Evolutionary conservation across 2,113 vertebrate species (phyloP).

Genomic region (Microcebus jonahi): DNA sequence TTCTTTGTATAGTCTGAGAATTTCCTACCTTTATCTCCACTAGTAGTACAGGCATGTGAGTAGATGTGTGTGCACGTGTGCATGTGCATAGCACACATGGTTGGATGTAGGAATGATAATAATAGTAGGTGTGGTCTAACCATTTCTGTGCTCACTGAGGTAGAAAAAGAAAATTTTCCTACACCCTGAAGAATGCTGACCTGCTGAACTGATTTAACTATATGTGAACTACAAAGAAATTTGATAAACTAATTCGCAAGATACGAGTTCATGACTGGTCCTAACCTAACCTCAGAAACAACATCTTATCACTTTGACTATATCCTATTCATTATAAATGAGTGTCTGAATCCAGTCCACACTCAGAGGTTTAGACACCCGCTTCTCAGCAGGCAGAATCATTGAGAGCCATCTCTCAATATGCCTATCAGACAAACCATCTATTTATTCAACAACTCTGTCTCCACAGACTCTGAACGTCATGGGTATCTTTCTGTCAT

Average conservation of each 20-base stretch:
- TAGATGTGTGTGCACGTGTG: fast-evolving
- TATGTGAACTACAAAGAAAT: neutral
- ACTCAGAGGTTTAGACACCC: fast-evolving
- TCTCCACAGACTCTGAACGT: neutral
- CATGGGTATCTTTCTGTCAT: neutral
- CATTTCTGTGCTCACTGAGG: neutral
- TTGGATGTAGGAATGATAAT: neutral
- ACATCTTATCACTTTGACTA: neutral
- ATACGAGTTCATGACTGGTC: neutral
- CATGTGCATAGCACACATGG: neutral
- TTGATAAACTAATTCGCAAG: neutral
- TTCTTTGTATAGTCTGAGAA: neutral
- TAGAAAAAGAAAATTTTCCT: neutral
- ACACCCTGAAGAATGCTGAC: neutral
- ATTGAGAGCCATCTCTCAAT: neutral
- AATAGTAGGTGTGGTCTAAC: neutral
- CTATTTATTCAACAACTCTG: neutral
- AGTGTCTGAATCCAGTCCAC: neutral
- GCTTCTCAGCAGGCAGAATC: neutral
- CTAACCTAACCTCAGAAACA: neutral
- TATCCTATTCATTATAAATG: neutral
- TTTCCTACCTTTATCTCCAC: neutral
- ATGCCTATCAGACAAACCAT: neutral
- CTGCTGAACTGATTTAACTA: neutral
- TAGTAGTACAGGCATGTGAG: neutral